Evolutionary conservation across 2,797 vertebrate genomes (phyloP), one percentile per base, ranked within the genome.

Genomic region (Eleutherodactylus coqui): DNA sequence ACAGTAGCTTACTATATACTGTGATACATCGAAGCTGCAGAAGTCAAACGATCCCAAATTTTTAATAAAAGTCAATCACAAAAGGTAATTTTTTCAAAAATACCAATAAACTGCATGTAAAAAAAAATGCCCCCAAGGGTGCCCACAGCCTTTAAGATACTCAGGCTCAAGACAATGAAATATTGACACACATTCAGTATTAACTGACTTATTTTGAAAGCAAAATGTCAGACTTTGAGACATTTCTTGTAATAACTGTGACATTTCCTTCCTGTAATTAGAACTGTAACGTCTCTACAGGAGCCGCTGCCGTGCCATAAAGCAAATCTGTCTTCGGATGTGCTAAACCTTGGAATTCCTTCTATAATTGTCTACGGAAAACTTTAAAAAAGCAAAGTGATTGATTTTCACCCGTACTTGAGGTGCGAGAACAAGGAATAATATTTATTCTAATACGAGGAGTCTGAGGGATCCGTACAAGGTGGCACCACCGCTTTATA

Each of bases 201-300:
- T 84, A 79, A 87, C 69, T 60, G 76, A n/a, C 64, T 64, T 87
- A 84, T 75, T 83, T 51, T 51, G 32, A 49, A 27, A 72, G n/a
- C 32, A 67, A 87, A 87, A 87, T 87, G 86, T 64, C 77, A 84
- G 1, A 75, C 41, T 69, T 49, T 49, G 32, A 67, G 55, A 29
- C 13, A 45, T 80, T 80, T 81, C 21, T 53, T 76, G 69, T 87
- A 87, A 87, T 87, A 36, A 45, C 51, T 19, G 7, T 84, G 82
- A 84, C 86, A 87, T 87, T 87, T 81, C 80, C 41, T 73, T 51
- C 32, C 51, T 73, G 64, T n/a, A 67, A 79, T 87, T 84, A 84
- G 73, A n/a, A 72, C 1, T 29, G 6, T 55, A 43, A 55, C 24
- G 14, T 72, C 80, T 72, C 67, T 82, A 9, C 58, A 45, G 55